Evolutionary conservation across 2,888 invertebrate genomes (phyloP).

Genomic region (Xylota segnis): DNA sequence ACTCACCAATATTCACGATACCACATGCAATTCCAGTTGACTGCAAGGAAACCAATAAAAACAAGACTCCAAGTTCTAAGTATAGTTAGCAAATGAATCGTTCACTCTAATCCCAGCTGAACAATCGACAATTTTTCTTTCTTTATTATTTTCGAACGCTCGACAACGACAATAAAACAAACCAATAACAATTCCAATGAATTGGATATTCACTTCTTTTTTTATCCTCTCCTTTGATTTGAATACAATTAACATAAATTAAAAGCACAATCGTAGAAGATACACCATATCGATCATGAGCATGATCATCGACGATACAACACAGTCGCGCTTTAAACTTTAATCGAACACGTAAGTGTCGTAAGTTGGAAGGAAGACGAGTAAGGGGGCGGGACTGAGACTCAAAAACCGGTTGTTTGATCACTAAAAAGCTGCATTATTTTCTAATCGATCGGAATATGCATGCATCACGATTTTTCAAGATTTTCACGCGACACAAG

Average conservation of each 20-base stretch:
- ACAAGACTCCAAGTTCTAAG: slow-evolving; percentile 1
- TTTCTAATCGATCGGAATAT: slow-evolving; percentile 18
- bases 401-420: slow-evolving; percentile 32
- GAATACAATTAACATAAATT: slow-evolving; percentile 42
- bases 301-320: slow-evolving; percentile 18
- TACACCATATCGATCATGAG: slow-evolving; percentile 13
- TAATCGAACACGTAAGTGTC: slow-evolving; percentile 6
- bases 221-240: not conserved
- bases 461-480: slow-evolving; percentile 33
- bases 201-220: slow-evolving; percentile 8
- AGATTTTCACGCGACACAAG: slow-evolving; percentile 27
- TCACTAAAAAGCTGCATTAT: slow-evolving; percentile 21
- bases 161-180: not conserved
- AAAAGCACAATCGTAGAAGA: slow-evolving; percentile 23
- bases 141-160: not conserved
- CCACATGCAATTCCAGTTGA: too few relatives aligned
- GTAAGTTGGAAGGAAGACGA: slow-evolving; percentile 3
- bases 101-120: slow-evolving; percentile 18
- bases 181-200: slow-evolving; percentile 22
- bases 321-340: slow-evolving; percentile 1
- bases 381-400: not conserved
- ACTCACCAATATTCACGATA: too few relatives aligned
- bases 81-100: not conserved
- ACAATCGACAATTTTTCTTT: not conserved
- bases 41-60: not conserved